Base-by-base conservation (phyloP, 2,113 vertebrate genomes). In the Smithornis capensis region DNA sequence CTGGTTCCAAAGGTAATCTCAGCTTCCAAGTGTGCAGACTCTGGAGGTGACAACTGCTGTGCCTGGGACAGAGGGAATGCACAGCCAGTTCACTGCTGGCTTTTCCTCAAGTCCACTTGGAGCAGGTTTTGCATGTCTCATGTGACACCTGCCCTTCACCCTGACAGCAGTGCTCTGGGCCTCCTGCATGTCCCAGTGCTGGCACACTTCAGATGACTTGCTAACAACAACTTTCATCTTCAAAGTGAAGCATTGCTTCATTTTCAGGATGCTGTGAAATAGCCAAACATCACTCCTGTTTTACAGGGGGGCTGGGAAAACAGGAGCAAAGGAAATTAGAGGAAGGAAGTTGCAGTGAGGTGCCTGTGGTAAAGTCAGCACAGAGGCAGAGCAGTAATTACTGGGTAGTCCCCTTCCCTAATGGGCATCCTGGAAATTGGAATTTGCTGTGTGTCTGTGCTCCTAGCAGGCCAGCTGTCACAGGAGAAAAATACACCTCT, bases 241-340 rank as follows among this genome's bases (percentile, higher is more conserved):
- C 90, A 89, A 56, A 96, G 86, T 78, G 76, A 64, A 90, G 60
- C 60, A 4, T 33, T 81, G 44, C 79, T 68, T 83, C 12, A 79
- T 55, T 60, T 67, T 79, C 68, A 69, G 50, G 0, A 5, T 27
- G 73, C 90, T 90, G 76, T 62, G 67, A 60, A 75, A 33, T 45
- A 65, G 45, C 79, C 89, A 89, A 56, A 82, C 76, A 71, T 57
- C 5, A 40, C 83, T 84, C 40, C 73, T 71, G 44, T 12, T 62
- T 33, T 52, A 33, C 57, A 29, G 47, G 50, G 59, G 31, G 68
- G 59, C 31, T 83, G 94, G 91, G 73, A 67, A 85, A 80, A 92
- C 47, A 71, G 73, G 56, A 92, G 87, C 87, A 91, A 74, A 86
- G 93, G 93, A 92, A 94, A 94, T 95, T 27, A 90, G 83, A 94